Evolutionary conservation across 2,797 vertebrate species (phyloP), one percentile per base, ranked within the genome.

Genomic region (Phalanger gymnotis): DNA sequence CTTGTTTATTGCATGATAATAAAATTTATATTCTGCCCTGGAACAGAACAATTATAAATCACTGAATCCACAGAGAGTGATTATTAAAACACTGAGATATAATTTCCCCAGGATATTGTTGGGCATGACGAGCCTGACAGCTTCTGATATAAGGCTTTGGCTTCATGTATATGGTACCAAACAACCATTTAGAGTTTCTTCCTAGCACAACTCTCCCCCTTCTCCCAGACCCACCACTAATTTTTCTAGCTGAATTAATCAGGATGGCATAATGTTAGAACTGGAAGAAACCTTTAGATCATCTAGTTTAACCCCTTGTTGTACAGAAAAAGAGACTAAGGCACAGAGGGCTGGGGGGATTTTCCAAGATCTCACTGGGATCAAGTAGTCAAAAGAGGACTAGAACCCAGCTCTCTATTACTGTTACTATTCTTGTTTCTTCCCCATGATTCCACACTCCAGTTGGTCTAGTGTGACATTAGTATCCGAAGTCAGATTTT

Each of bases 1-100:
- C 55, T 31, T 95, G 16, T 97, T 98, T 4, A 0, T 95, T 98
- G 96, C 96, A 96, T 98, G 95, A 93, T 97, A 96, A 92, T 97
- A 96, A 96, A 96, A 93, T 95, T 93, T 0, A 0, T 96, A 47
- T 94, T 93, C 91, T 95, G 90, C 40, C 93, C 94, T 91, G 95
- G 90, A 97, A 95, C 28, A 95, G 94, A 98, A 51, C 31, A 61
- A 81, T 97, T 81, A 92, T 57, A 91, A 96, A 97, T 98, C 97
- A 96, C 28, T 97, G 91, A 91, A 66, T 93, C 87, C 93, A n/a
- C 19, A 31, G 93, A 96, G 54, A 92, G 28, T 30, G 81, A 27
- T 58, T 94, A 93, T 90, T 92, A 94, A 95, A 97, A 91, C 52
- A 54, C 40, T 81, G 53, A 66, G 9, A 22, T 93, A 54, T 93